Percentiles rank a stretch among this genome's conserved stretches.
Conservation (phyloP, 2,888 invertebrate species). For the Coecobrya sp. region DNA sequence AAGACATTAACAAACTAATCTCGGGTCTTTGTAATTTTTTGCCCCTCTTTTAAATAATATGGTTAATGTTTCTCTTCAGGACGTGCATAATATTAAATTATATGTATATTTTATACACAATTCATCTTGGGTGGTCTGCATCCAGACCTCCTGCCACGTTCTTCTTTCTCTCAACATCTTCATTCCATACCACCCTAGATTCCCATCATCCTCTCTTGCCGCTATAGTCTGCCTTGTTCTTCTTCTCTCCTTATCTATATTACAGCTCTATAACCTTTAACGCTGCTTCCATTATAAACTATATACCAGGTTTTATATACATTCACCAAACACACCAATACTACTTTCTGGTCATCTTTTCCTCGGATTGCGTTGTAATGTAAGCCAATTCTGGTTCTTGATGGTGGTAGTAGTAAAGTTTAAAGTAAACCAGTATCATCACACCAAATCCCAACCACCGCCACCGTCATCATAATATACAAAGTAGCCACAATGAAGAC, state of each 20-base stretch:
- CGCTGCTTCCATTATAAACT: neutral
- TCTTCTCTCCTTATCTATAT: slow-evolving; percentile 51
- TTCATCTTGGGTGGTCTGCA: slow-evolving; percentile 86
- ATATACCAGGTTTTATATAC: neutral
- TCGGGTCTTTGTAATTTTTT: slow-evolving; percentile 82
- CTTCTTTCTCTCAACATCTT: slow-evolving; percentile 86
- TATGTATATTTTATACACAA: slow-evolving; percentile 77
- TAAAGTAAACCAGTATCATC: slow-evolving; percentile 74
- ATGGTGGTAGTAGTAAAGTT: slow-evolving; percentile 59
- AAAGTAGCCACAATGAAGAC: slow-evolving; percentile 79
- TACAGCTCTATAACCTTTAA: slow-evolving; percentile 24
- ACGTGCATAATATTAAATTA: slow-evolving; percentile 81
- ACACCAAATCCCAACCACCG: slow-evolving; percentile 58
- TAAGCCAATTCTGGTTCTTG: slow-evolving; percentile 18
- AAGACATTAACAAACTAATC: slow-evolving; percentile 86
- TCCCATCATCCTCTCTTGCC: slow-evolving; percentile 75
- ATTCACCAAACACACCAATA: slow-evolving; percentile 57
- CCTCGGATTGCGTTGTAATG: slow-evolving; percentile 12
- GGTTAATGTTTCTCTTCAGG: slow-evolving; percentile 80
- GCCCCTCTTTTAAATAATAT: slow-evolving; percentile 79
- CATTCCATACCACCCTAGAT: slow-evolving; percentile 86
- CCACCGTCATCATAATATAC: slow-evolving; percentile 71
- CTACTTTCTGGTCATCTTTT: slow-evolving; percentile 65
- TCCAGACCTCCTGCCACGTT: slow-evolving; percentile 86
- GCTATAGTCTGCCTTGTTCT: slow-evolving; percentile 45